Base-by-base conservation (phyloP, 1,140 invertebrate genomes). In the Pollicipes pollicipes region DNA sequence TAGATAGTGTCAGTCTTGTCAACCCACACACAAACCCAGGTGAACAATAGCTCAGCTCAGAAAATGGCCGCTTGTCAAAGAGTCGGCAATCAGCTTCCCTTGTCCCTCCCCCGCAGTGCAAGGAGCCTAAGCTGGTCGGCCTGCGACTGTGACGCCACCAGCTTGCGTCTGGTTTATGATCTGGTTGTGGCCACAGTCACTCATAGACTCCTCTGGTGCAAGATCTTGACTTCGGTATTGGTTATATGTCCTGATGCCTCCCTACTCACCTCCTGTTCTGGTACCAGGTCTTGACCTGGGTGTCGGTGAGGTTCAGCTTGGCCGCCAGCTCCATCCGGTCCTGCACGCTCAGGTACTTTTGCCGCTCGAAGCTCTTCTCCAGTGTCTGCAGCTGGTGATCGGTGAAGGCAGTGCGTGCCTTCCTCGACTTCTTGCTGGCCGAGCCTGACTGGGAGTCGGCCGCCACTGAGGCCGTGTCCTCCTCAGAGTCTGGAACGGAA, bases 281-380 rank as follows among this genome's bases (percentile, higher is more conserved):
- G 81, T 98, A 98, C 95, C 95, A 98, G 71, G 95, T 98, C 81
- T 98, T 98, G 75, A 98, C 96, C 85, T 99, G 97, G 26, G 96
- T 98, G 80, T 99, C 97, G 17, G 92, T 95, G 31, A 99, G 84
- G 73, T 93, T 92, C 58, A 99, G 84, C 80, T 96, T 95, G 32
- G 94, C 90, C 0, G 97, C 97, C 72, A 99, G 82, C 82, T 98
- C 95, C 91, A 98, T 97, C 72, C 97, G 84, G 79, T 99, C 97
- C 78, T 98, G 95, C 8, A 99, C 97, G 76, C 92, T 96, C 30
- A 99, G 86, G 83, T 99, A 99, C 80, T 98, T 99, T 81, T 98
- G 95, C 73, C 93, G 82, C 79, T 98, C 95, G 81, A 99, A 99
- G 72, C 90, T 95, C 80, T 95, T 97, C 81, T 99, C 97, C 75